Evolutionary conservation across 1,140 invertebrate species (phyloP), one percentile per base, ranked within the genome.

Genomic region (Calycopis cecrops): DNA sequence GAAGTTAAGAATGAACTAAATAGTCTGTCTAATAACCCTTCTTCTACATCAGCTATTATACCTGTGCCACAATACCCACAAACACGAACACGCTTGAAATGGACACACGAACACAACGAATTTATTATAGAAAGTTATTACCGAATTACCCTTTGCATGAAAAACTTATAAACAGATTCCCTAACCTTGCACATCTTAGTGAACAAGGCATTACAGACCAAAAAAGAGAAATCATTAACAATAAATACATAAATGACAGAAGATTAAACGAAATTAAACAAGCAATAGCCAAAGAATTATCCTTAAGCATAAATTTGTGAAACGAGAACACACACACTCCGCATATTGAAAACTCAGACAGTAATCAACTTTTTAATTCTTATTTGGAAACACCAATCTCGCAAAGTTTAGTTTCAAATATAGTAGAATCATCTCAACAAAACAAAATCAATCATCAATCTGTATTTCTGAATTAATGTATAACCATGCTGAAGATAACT

Each of bases 71-170:
- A n/a, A n/a, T n/a, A n/a, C n/a, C n/a, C n/a, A n/a, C n/a, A 21
- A n/a, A n/a, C 50, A 49, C 9, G 3, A 35, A 10, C 16, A 11
- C 28, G 57, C 48, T 58, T 63, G 40, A 60, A 10, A 33, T 64
- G 63, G 61, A 52, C 51, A 0, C 56, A 33, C 10, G 59, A 66
- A 17, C 14, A 37, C 1, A 69, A 69, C 40, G 61, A 63, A 52
- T 10, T 47, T 9, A 57, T 69, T 16, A 66, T 66, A 7, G 9
- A 18, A 49, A 14, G 7, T 0, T 69, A 59, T 28, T 69, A 60
- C 18, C 35, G 11, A 54, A 49, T 61, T n/a, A 63, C 61, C n/a
- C 1, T 38, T n/a, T 69, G 9, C 56, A 63, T 35, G 28, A 59
- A 49, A 9, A 44, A 12, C 55, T 70, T 38, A 59, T 57, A 10